Percentiles rank a stretch among this genome's conserved stretches.
Evolutionary conservation across 2,888 invertebrate genomes (phyloP).

Genomic region (Idaea biselata): DNA sequence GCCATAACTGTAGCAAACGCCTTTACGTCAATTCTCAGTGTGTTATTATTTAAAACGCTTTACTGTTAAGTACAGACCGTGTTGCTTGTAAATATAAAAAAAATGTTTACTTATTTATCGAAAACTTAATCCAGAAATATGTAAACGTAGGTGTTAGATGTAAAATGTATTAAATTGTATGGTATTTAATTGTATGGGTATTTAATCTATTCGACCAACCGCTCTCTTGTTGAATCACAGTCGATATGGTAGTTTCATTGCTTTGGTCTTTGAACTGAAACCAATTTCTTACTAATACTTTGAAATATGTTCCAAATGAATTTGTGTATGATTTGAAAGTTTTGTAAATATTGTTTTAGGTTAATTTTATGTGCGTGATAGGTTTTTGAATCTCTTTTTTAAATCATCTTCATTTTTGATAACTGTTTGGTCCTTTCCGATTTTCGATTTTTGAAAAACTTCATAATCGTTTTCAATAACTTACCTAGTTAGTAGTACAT

Average conservation of each 20-base stretch:
- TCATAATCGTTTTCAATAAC: background rate
- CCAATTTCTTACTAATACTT: constrained; percentile 48
- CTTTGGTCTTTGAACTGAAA: constrained; percentile 53
- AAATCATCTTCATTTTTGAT: constrained; percentile 46
- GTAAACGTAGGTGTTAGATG: constrained; percentile 78
- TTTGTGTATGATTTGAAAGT: constrained; percentile 69
- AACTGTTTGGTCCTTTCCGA: constrained; percentile 42
- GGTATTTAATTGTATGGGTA: constrained; percentile 76
- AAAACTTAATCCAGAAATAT: constrained; percentile 72
- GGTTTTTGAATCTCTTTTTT: constrained; percentile 75
- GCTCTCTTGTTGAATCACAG: constrained; percentile 76
- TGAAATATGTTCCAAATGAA: constrained; percentile 47
- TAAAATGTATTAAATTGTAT: constrained; percentile 79
- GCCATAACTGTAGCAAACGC: constrained; percentile 73
- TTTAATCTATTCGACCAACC: constrained; percentile 72
- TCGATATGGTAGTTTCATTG: constrained; percentile 59
- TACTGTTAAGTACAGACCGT: constrained; percentile 72
- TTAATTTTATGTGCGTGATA: constrained; percentile 70
- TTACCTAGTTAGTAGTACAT: background rate
- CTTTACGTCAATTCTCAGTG: constrained; percentile 80
- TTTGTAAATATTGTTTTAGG: constrained; percentile 80
- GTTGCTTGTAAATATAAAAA: constrained; percentile 79
- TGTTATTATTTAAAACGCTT: constrained; percentile 80
- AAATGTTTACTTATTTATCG: constrained; percentile 79
- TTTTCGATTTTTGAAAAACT: constrained; percentile 25